phyloP scores from a whole-genome alignment of 2,888 invertebrate genomes.

The Drosophila antonietae region DNA sequence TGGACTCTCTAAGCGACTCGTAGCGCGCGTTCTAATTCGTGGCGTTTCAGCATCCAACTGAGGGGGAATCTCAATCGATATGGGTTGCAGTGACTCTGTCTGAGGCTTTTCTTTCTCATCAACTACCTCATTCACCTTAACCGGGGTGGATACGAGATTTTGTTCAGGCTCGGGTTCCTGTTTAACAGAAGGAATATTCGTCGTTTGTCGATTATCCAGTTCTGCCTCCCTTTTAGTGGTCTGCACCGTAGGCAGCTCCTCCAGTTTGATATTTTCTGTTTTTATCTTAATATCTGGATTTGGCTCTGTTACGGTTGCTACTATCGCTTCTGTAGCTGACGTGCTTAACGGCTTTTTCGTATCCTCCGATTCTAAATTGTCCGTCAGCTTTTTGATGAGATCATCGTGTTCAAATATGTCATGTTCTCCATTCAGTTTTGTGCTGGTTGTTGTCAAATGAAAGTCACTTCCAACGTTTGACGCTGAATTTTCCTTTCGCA shows the following conservation, averaged over 20 bases:
- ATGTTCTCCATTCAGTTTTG: conserved; percentile 83
- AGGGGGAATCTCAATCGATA: conserved; percentile 93
- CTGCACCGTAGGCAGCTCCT: conserved; percentile 46
- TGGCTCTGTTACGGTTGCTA: conserved; percentile 2
- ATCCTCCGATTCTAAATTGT: conserved; percentile 55
- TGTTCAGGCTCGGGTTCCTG: conserved; percentile 33
- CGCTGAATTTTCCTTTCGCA: conserved; percentile 42
- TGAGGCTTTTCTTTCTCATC: conserved; percentile 41
- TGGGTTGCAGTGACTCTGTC: conserved; percentile 86
- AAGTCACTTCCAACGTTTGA: conserved; percentile 36
- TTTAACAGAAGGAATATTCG: conserved; percentile 18
- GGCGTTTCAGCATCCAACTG: conserved; percentile 85
- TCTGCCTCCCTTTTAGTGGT: conserved; percentile 42
- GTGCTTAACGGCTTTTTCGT: conserved; percentile 40
- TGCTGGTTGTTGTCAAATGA: conserved; percentile 28
- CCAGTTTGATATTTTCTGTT: conserved; percentile 51
- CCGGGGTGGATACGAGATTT: conserved; percentile 6
- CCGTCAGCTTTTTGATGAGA: conserved; percentile 80
- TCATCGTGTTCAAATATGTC: conserved; percentile 78
- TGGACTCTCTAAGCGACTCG: conserved; percentile 89
- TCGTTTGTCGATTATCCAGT: conserved; percentile 3
- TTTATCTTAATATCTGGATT: conserved; percentile 52
- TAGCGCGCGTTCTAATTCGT: conserved; percentile 88
- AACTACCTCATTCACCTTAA: conserved; percentile 27
- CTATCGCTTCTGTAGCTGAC: conserved; percentile 16